Evolutionary conservation across 2,888 invertebrate species (phyloP), one percentile per base, ranked within the genome.

Genomic region (Myathropa florea): DNA sequence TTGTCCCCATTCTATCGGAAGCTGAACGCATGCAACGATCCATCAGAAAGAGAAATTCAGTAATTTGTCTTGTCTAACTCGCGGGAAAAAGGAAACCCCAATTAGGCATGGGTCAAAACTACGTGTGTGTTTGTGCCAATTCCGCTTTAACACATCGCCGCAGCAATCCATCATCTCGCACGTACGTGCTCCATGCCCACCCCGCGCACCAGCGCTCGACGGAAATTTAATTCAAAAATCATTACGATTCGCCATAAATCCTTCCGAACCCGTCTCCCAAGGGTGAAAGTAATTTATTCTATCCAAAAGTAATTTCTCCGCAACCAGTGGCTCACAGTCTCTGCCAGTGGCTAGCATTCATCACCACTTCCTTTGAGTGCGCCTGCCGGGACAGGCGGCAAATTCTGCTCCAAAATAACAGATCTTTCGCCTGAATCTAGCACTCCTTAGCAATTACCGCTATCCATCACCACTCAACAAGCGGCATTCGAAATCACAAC

Each of bases 231-330:
- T 68, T 68, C 77, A 33, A 68, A 53, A 77, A 30, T 68, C 60
- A 68, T 36, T 61, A 26, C 1, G 55, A 30, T 55, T 18, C 12
- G 65, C 65, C 59, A 72, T 79, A 79, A 79, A 79, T 79, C 79
- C 65, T 59, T 36, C 60, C 7, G 18, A 71, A 36, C 71, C 64
- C 79, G 64, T 79, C 71, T 72, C 33, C 46, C 59, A 64, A 18
- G 78, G 78, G 71, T 79, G 78, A 79, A 79, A 79, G 79, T 79
- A 64, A 71, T 78, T 78, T 57, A 28, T 70, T 70, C 57, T 24
- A 10, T 65, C 18, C 53, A 53, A 77, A 68, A 26, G 53, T 18
- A 77, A 63, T 77, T 68, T 77, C 71, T 26, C 59, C 30, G 18
- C 46, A 12, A 23, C 12, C 24, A 10, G 57, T 12, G 24, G 57